Evolutionary conservation across 1,140 invertebrate species (phyloP), one percentile per base, ranked within the genome.

Genomic region (Philotrypesis tridentata): DNA sequence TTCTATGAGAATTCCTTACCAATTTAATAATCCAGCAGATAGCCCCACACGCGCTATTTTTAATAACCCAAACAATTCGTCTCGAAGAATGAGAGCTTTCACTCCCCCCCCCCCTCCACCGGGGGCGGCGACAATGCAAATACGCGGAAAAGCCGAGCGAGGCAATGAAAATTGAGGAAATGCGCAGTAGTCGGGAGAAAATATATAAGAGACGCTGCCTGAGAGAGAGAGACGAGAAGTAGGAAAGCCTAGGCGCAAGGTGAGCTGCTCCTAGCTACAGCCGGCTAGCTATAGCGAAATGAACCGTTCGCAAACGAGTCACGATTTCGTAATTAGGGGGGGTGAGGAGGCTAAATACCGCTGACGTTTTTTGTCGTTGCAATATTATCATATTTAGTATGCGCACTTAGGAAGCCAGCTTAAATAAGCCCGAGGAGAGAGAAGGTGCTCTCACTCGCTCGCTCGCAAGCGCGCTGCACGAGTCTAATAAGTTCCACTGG

Each of bases 321-420:
- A 92, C 91, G 91, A 91, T 91, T 88, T 86, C 86, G 89, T 91
- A 91, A 92, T 91, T 92, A 91, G 90, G 87, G 9, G 33, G 33
- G 33, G 33, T 3, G 33, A 37, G 33, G 86, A 29, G 87, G 89
- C 91, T 91, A 91, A 92, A 92, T 91, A 91, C 91, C 89, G 85
- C 88, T 89, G 89, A 89, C 89, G 87, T 90, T 91, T 91, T 92
- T 91, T 90, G 87, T 87, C 89, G 87, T 90, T 90, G 89, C 90
- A 91, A 91, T 91, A 92, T 91, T 91, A 91, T 91, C 90, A 90
- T 91, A 91, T 92, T 92, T 91, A 92, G 90, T 92, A 91, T 92
- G 90, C 91, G 87, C 87, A 90, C 90, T 91, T 91, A 91, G 89
- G 86, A 89, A 90, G 89, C 87, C 87, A 84, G 88, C 90, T 92